Conservation (phyloP, 2,797 vertebrate genomes). For the Pyrrhura leucotis region DNA sequence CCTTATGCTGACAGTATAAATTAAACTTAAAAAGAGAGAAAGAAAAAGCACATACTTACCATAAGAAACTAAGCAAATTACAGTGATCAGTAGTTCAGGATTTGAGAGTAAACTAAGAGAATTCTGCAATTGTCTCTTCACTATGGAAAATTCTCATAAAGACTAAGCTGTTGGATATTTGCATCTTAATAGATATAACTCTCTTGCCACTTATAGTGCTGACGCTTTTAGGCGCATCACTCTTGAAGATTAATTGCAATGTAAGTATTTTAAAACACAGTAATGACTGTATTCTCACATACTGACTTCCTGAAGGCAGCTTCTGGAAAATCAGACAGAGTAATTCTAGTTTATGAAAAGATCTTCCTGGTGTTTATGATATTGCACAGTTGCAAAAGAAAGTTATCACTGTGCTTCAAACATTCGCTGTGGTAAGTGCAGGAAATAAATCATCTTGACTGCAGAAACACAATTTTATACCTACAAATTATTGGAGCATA, state of each 20-base stretch:
- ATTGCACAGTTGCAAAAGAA: neutral
- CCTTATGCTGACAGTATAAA: neutral
- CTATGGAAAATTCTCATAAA: neutral
- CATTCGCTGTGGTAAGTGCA: neutral
- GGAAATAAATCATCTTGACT: conserved; percentile 32
- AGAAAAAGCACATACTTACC: neutral
- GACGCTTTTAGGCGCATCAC: neutral
- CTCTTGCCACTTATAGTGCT: neutral
- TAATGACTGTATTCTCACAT: neutral
- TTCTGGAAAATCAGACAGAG: neutral
- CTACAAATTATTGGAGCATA: conserved; percentile 20
- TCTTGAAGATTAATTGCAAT: neutral
- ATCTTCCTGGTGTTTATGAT: neutral
- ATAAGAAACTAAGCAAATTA: neutral
- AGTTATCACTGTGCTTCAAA: neutral
- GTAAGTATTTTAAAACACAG: conserved; percentile 22
- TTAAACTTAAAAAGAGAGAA: neutral
- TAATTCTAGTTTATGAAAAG: conserved; percentile 5
- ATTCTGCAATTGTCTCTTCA: neutral
- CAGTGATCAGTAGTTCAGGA: neutral
- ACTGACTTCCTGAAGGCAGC: neutral
- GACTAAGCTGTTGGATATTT: neutral
- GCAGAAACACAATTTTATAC: conserved; percentile 3
- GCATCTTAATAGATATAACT: neutral
- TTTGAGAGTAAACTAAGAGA: neutral